Percentiles rank a stretch among this genome's conserved stretches.
These are phyloP conservation scores for Atopsyche davidsoni DNA, from an alignment of 1,140 invertebrate genomes.

Conservation along the genomic window DNA sequence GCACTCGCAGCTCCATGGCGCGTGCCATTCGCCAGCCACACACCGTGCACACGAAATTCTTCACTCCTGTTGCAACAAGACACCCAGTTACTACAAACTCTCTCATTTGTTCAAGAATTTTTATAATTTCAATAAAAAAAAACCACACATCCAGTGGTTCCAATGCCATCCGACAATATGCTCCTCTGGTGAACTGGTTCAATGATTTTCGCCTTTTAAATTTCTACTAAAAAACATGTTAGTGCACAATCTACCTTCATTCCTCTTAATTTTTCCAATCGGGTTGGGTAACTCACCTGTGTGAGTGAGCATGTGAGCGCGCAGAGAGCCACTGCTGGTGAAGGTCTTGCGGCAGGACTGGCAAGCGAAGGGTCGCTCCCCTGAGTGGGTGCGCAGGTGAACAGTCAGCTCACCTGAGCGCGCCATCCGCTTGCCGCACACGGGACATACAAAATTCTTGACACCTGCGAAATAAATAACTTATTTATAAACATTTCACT, in stretches of 20 bases:
- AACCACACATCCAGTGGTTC: too few species aligned
- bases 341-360: constrained; percentile 33
- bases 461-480: constrained; percentile 9
- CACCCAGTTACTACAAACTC: background rate
- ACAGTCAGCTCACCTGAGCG: constrained; percentile 22
- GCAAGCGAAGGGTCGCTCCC: constrained; percentile 34
- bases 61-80: constrained; percentile 8
- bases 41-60: constrained; percentile 23
- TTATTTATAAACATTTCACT: background rate
- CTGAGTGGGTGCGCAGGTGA: constrained; percentile 45
- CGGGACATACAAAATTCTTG: constrained; percentile 21
- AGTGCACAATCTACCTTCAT: too few species aligned
- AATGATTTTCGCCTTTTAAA: too few species aligned
- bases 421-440: constrained; percentile 23
- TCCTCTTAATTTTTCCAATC: too few species aligned
- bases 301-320: constrained; percentile 15
- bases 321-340: constrained; percentile 15
- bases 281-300: too few species aligned
- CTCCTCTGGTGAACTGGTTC: too few species aligned
- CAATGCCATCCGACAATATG: too few species aligned
- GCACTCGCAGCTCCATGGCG: constrained; percentile 22
- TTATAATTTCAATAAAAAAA: too few species aligned
- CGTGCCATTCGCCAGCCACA: constrained; percentile 21
- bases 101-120: too few species aligned
- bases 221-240: too few species aligned